Evolutionary conservation across 2,797 vertebrate species (phyloP), one percentile per base, ranked within the genome.

Genomic region (Typhlichthys subterraneus): DNA sequence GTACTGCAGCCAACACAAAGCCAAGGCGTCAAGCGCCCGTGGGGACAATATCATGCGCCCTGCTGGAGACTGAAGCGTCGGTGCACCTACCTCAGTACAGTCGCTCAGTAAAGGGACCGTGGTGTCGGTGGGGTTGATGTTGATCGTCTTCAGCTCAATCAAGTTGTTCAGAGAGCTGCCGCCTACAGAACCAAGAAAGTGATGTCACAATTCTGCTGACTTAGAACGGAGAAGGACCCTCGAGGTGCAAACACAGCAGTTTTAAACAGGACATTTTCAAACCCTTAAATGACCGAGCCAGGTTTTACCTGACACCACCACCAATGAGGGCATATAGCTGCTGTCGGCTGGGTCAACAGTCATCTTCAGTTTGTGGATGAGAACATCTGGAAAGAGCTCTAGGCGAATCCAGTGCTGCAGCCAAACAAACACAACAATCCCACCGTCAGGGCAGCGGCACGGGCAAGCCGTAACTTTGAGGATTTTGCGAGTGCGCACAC

Each of bases 291-390:
- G n/a, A 19, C 2, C 14, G 15, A 12, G 8, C 4, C 7, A 2
- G 31, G 10, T 57, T 68, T 48, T 87, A 96, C 98, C 98, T 84
- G 98, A 99, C 56, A 99, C 96, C 12, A 99, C 97, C 29, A 99
- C 96, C 45, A 99, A 87, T 1, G 97, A 99, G 0, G 98, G 98
- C 98, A 99, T 99, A 86, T 99, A 99, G 88, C 97, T 99, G 87
- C 97, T 99, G 88, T 99, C 98, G 1, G 97, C 96, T 11, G 98
- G 98, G 75, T 99, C 97, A 1, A 99, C 97, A 1, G 90, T 90
- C 96, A 99, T 98, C 87, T 98, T 98, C 54, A 99, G 87, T 64
- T 95, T 92, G 83, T 99, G 96, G 57, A 99, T 94, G 12, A 99
- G 93, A 68, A 99, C 95, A 55, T 99, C 98, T 46, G 96, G 95